Conservation (phyloP, 2,797 vertebrate genomes). For the Hyperoplus immaculatus region DNA sequence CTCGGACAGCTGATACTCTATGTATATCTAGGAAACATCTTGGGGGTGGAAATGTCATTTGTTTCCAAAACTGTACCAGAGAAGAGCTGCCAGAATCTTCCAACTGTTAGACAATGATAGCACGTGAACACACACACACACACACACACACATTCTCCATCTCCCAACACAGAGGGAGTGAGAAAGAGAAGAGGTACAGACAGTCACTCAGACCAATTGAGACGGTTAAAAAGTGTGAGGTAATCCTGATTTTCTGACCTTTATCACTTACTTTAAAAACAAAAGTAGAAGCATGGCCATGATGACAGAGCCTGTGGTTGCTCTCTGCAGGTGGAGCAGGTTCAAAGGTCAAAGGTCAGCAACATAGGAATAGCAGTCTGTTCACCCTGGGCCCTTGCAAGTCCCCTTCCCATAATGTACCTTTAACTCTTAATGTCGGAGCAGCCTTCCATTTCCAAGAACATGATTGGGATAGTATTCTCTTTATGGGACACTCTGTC, state of each 20-base stretch:
- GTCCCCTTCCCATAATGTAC: not conserved
- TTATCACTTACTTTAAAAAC: conserved; percentile 42
- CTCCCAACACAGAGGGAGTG: conserved; percentile 17
- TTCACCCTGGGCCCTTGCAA: not conserved
- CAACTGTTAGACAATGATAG: conserved; percentile 77
- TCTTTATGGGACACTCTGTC: not conserved
- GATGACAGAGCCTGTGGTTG: conserved; percentile 25
- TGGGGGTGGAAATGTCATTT: conserved; percentile 71
- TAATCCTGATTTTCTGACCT: conserved; percentile 12
- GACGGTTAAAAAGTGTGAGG: conserved; percentile 16
- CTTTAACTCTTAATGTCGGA: conserved; percentile 11
- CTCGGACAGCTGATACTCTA: not conserved
- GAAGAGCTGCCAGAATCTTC: conserved; percentile 64
- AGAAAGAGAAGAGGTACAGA: not conserved
- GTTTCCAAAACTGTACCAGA: conserved; percentile 67
- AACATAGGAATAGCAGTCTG: conserved; percentile 11
- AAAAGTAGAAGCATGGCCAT: not conserved
- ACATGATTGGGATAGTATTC: not conserved
- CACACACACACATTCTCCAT: conserved; percentile 33
- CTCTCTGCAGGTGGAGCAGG: conserved; percentile 49
- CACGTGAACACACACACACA: conserved; percentile 15
- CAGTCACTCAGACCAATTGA: conserved; percentile 12
- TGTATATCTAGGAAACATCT: conserved; percentile 14
- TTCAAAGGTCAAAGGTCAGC: conserved; percentile 55
- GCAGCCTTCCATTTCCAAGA: conserved; percentile 23